A percentile compares a stretch with the other conserved stretches of the same genome.
Evolutionary conservation across 2,113 vertebrate species (phyloP).

Genomic region (Diadophis punctatus): DNA sequence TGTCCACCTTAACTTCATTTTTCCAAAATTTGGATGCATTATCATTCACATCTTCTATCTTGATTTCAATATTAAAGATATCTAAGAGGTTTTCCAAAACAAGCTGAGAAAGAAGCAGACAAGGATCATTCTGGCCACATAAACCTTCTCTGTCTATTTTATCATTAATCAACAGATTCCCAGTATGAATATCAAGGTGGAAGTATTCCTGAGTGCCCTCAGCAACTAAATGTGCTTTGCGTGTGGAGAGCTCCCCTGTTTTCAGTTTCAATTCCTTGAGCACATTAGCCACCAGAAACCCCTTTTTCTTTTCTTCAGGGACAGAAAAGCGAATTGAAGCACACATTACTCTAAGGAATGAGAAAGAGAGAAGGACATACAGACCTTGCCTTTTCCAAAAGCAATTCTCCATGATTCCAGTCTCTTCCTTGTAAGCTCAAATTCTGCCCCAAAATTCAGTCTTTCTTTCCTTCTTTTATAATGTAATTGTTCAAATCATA

Average conservation of each 20-base stretch:
- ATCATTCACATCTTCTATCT: conserved; percentile 73
- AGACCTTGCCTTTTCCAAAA: conserved; percentile 51
- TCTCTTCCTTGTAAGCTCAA: background rate
- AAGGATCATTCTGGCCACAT: conserved; percentile 64
- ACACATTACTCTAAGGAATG: conserved; percentile 16
- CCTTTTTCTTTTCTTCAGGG: conserved; percentile 68
- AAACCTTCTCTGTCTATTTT: conserved; percentile 77
- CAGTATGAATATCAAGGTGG: conserved; percentile 67
- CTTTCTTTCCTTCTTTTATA: background rate
- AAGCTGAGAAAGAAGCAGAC: conserved; percentile 59
- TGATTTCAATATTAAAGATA: conserved; percentile 62
- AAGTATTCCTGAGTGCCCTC: conserved; percentile 68
- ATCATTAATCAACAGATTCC: conserved; percentile 67
- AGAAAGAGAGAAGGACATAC: conserved; percentile 36
- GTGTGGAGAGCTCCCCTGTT: conserved; percentile 63
- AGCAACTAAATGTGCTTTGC: conserved; percentile 69
- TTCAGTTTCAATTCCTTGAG: conserved; percentile 75
- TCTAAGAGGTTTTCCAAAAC: conserved; percentile 65
- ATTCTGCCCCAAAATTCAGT: background rate
- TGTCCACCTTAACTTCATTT: conserved; percentile 58
- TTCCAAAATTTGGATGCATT: conserved; percentile 71
- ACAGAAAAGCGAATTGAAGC: conserved; percentile 66
- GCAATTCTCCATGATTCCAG: background rate
- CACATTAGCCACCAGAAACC: conserved; percentile 64
- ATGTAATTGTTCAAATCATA: background rate